These are phyloP conservation scores for Ylistrum balloti DNA, from an alignment of 1,140 invertebrate genomes.

Conservation along the genomic window DNA sequence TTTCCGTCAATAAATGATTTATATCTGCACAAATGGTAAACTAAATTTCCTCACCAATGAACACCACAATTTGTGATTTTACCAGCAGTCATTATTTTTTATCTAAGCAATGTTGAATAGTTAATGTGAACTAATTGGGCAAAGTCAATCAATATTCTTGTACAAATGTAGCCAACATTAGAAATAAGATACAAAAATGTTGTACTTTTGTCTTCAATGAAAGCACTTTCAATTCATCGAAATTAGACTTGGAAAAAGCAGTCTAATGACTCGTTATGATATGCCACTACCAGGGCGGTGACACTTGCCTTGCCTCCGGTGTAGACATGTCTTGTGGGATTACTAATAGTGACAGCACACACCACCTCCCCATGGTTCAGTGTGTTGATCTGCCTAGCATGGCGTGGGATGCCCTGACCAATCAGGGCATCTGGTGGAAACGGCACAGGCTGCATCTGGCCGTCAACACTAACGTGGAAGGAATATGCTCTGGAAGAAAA, in stretches of 20 bases:
- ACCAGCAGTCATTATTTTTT: no score
- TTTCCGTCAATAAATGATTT: no score
- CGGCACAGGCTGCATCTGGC: constrained; percentile 93
- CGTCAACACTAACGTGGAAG: constrained; percentile 94
- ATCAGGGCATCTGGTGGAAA: constrained; percentile 97
- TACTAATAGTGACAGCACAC: constrained; percentile 93
- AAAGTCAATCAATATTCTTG: background rate
- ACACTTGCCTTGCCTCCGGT: constrained; percentile 93
- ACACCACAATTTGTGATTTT: no score
- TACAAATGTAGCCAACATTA: background rate
- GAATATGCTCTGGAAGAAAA: constrained; percentile 90
- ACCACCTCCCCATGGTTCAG: constrained; percentile 97
- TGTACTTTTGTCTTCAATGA: background rate
- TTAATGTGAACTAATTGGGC: no score
- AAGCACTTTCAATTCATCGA: background rate
- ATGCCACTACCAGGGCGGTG: background rate
- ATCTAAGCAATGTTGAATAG: no score
- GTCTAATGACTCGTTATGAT: background rate
- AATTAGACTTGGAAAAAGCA: background rate
- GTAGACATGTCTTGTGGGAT: constrained; percentile 96
- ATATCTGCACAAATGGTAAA: no score
- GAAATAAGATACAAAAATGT: background rate
- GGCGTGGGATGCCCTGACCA: constrained; percentile 95
- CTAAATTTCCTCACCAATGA: no score
- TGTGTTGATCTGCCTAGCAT: constrained; percentile 94